phyloP scores from a whole-genome alignment of 2,113 vertebrate genomes.

The Scatophagus argus region DNA sequence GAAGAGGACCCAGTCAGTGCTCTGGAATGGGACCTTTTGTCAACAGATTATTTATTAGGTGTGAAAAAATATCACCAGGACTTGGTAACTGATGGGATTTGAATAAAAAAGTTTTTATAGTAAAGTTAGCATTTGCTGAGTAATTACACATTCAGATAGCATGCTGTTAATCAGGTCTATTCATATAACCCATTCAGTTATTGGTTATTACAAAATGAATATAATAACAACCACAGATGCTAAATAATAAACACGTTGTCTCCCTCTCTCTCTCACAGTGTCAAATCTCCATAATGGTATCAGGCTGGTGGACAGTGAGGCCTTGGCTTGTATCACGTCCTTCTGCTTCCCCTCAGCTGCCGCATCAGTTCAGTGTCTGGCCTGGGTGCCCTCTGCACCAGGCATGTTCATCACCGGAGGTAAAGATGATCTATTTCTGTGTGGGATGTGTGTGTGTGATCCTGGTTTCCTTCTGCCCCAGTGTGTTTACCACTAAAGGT shows the following conservation, averaged over 20 bases:
- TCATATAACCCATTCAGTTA: background rate
- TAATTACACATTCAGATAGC: background rate
- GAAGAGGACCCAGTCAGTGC: constrained; percentile 96
- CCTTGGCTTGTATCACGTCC: constrained; percentile 90
- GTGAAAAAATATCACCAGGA: background rate
- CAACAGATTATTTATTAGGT: constrained; percentile 93
- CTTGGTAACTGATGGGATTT: background rate
- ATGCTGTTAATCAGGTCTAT: background rate
- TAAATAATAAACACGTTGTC: background rate
- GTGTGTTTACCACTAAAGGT: background rate
- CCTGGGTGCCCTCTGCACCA: constrained; percentile 97
- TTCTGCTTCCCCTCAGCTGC: constrained; percentile 92
- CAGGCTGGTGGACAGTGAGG: constrained; percentile 93
- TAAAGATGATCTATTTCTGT: constrained; percentile 20
- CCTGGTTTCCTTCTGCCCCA: background rate
- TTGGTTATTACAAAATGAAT: background rate
- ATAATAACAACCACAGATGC: background rate
- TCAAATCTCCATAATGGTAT: constrained; percentile 95
- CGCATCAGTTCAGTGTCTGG: constrained; percentile 94
- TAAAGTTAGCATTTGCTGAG: background rate
- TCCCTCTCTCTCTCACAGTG: constrained; percentile 70
- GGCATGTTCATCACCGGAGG: constrained; percentile 98
- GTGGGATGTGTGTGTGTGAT: constrained; percentile 2
- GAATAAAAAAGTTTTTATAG: background rate
- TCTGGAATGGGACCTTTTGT: constrained; percentile 96